Evolutionary conservation across 2,113 vertebrate species (phyloP).

Genomic region (Tyrannus savana): DNA sequence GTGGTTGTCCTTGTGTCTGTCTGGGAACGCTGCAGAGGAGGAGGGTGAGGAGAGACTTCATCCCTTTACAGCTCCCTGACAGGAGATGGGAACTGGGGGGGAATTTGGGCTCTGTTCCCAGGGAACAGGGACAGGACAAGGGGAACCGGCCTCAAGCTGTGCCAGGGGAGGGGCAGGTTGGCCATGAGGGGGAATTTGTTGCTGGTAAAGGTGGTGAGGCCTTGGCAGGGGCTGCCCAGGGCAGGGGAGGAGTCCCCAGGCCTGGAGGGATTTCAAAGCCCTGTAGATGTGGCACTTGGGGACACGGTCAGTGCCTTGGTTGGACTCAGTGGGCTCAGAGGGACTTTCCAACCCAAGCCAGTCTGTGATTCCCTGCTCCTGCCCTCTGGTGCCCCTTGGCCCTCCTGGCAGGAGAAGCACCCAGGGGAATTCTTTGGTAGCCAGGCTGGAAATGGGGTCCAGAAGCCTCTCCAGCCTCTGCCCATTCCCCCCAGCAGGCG

Average conservation of each 20-base stretch:
- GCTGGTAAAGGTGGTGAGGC: not conserved
- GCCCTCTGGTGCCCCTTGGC: not conserved
- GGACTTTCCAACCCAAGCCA: not conserved
- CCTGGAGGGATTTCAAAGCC: not conserved
- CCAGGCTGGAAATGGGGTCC: not conserved
- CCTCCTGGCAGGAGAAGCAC: accelerated
- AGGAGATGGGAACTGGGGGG: not conserved
- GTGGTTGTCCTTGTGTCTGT: not conserved
- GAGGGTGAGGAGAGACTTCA: not conserved
- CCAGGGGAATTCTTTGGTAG: accelerated
- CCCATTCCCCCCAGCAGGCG: not conserved
- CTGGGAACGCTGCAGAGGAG: not conserved
- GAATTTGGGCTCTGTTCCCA: not conserved
- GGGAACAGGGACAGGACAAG: not conserved
- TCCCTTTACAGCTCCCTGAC: not conserved
- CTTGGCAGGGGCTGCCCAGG: too few species aligned
- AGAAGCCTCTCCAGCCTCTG: accelerated
- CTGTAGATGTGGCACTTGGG: not conserved
- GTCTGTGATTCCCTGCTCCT: not conserved
- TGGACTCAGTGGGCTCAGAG: not conserved
- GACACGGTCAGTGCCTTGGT: not conserved
- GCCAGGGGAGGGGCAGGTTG: not conserved
- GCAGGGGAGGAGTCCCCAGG: accelerated
- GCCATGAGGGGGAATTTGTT: not conserved
- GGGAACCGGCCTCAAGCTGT: not conserved